Evolutionary conservation across 1,140 invertebrate genomes (phyloP).

Genomic region (Apis cerana): DNA sequence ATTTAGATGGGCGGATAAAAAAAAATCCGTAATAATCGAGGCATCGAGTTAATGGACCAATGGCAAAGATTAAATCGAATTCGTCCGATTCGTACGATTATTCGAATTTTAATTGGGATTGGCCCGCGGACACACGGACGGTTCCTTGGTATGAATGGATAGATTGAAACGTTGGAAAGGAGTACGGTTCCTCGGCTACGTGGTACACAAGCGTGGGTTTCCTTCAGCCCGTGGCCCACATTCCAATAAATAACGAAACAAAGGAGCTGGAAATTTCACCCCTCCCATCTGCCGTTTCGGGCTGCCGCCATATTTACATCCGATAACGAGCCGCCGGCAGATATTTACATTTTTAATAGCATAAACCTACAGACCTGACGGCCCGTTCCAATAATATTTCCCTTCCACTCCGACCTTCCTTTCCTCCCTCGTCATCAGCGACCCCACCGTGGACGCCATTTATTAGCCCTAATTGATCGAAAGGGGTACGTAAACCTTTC

Average conservation of each 20-base stretch:
- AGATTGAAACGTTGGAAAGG: conserved; percentile 53
- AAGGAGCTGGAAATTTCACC: conserved; percentile 66
- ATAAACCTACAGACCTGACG: conserved; percentile 76
- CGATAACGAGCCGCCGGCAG: conserved; percentile 80
- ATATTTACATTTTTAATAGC: conserved; percentile 82
- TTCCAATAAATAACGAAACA: conserved; percentile 80
- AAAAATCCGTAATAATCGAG: too few species aligned
- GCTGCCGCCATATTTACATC: conserved; percentile 77
- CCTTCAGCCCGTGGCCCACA: conserved; percentile 52
- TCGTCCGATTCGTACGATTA: conserved; percentile 1
- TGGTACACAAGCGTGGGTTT: conserved; percentile 49
- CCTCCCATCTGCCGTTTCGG: conserved; percentile 61
- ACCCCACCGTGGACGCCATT: conserved; percentile 73
- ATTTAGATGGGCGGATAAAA: too few species aligned
- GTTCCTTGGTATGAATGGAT: neutral
- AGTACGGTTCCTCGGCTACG: neutral
- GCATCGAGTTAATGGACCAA: neutral
- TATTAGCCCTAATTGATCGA: conserved; percentile 81
- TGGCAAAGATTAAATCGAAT: neutral
- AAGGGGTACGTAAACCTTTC: conserved; percentile 61
- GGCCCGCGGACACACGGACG: conserved; percentile 9
- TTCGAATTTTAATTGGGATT: conserved; percentile 23
- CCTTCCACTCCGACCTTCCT: conserved; percentile 59
- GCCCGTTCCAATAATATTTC: conserved; percentile 62
- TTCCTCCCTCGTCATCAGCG: conserved; percentile 57